Base-by-base conservation (phyloP, 1,140 invertebrate genomes). In the Drosophila miranda region DNA sequence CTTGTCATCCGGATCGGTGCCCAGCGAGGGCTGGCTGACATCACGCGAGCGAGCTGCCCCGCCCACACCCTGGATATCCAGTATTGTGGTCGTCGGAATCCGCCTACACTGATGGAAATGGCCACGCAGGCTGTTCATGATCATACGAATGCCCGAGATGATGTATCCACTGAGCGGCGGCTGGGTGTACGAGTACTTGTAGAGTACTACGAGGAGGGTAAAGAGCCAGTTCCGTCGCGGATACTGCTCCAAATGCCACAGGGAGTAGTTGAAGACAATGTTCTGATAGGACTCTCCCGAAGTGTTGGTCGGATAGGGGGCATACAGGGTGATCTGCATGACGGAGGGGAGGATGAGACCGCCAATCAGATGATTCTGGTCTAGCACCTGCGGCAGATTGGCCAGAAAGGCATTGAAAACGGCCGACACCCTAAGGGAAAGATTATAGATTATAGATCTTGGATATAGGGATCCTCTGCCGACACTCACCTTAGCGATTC, bases 361-460 rank as follows among this genome's bases (percentile, higher is more conserved):
- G 0, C 97, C 97, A 93, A 99, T 97, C 41, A 95, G 91, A 89
- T 98, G 97, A 92, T 99, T 99, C 87, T 98, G 96, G 91, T 99
- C 98, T 75, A 99, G 88, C 19, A 99, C 93, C 94, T 99, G 95
- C 0, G 98, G 97, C 48, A 99, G 91, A 89, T 97, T 98, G 16
- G 96, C 95, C 80, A 99, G 92, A 89, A 99, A 99, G 5, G 97
- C 97, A 91, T 98, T 99, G 91, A 99, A 99, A 1, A 98, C 97
- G 5, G 98, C 95, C 0, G 98, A 99, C 55, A 94, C 75, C 11
- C 89, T 90, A 30, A 43, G 93, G 92, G 66, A 63, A 71, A 38
- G 34, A 57, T 23, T 26, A 19, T 2, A 0, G 13, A 16, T 48
- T 19, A 42, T 0, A 26, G 50, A 28, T 6, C n/a, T 2, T 38